These are phyloP conservation scores for Brachionus paranguensis DNA, from an alignment of 1,140 invertebrate genomes.

Conservation along the genomic window DNA sequence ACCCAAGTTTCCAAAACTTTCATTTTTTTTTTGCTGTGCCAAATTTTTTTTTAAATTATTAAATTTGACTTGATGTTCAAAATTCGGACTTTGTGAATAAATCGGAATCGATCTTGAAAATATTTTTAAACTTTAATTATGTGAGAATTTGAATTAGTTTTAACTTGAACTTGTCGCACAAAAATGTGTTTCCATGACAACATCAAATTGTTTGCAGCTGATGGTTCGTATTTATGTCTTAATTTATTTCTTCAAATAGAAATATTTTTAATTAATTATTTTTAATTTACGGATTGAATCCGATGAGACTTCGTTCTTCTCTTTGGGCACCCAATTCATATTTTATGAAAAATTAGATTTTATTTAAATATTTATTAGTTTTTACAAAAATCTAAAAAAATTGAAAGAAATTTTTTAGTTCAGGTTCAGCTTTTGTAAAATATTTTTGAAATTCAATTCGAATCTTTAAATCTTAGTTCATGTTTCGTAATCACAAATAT, in stretches of 20 bases:
- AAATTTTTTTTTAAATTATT: neutral
- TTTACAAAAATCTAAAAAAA: too few relatives aligned
- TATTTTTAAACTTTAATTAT: constrained; percentile 24
- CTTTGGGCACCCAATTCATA: too few relatives aligned
- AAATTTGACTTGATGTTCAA: neutral
- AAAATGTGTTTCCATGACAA: neutral
- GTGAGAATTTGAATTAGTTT: constrained; percentile 29
- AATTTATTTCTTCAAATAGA: neutral
- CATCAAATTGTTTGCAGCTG: neutral
- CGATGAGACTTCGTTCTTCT: too few relatives aligned
- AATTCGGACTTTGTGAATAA: neutral
- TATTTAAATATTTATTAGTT: too few relatives aligned
- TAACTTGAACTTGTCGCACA: neutral
- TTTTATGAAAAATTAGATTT: too few relatives aligned
- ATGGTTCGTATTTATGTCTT: neutral
- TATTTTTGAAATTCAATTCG: too few relatives aligned
- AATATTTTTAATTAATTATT: neutral
- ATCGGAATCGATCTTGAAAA: neutral
- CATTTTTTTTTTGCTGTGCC: neutral
- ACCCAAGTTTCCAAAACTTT: constrained; percentile 35
- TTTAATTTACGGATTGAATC: too few relatives aligned
- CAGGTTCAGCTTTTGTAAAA: too few relatives aligned
- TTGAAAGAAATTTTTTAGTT: too few relatives aligned
- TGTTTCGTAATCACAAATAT: too few relatives aligned
- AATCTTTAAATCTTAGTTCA: too few relatives aligned